Base-by-base conservation (phyloP, 2,113 vertebrate species). In the Cephalopholis sonnerati region DNA sequence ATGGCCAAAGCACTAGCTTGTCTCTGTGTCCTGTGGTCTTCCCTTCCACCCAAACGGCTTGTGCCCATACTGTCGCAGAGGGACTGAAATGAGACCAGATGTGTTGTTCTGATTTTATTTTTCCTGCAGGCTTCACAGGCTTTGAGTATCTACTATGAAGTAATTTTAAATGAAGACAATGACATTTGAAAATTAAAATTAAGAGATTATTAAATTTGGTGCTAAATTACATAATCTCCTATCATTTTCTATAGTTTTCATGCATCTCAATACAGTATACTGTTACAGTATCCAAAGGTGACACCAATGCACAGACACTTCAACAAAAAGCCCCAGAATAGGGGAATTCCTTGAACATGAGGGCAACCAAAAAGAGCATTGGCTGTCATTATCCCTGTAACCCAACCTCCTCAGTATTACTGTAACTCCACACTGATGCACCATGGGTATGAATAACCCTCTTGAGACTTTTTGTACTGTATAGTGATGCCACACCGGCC, bases 261-360 rank as follows among this genome's bases (percentile, higher is more conserved):
- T 55, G 51, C 57, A 73, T 79, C 76, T 82, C 27, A 86, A 71
- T 75, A 59, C 32, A 81, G 61, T 87, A 57, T 89, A 66, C 63
- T 48, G 25, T 91, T 85, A 71, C 73, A 65, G 5, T 84, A 74
- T 89, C 83, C 64, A 81, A 84, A 86, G 69, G 51, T 90, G 91
- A 89, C 67, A 92, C 70, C 61, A n/a, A 54, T 62, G 67, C 54
- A 82, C 24, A 91, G 82, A 88, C 84, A 82, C 67, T 77, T 70
- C 11, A 82, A 93, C 90, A 93, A 91, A 90, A 89, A 82, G 72
- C 41, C 22, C 20, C 50, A 59, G 50, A 88, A 67, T 29, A 29
- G 93, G 95, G 94, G 92, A 94, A 94, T 95, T 95, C 94, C 93
- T 94, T 50, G 75, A 84, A 89, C 92, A 91, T 86, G 84, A 93